Percentiles rank a stretch among this genome's conserved stretches.
These are phyloP conservation scores for Magallana nippona DNA, from an alignment of 2,888 invertebrate species.

Conservation along the genomic window DNA sequence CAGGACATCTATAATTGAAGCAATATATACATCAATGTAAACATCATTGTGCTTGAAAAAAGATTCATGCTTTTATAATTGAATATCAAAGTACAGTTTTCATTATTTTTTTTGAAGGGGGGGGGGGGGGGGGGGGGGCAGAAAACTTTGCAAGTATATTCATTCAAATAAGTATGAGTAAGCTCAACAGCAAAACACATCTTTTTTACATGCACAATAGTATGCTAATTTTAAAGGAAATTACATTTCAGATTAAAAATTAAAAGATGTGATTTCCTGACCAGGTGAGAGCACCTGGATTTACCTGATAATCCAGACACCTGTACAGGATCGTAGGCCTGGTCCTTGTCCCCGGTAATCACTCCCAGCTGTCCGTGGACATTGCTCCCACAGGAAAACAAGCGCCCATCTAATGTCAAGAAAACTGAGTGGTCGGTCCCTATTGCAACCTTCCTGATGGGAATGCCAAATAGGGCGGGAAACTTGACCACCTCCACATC, in stretches of 20 bases:
- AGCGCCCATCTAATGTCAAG: constrained; percentile 69
- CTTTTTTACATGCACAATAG: too few relatives aligned
- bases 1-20: constrained; percentile 74
- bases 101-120: too few relatives aligned
- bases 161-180: too few relatives aligned
- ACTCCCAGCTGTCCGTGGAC: constrained; percentile 76
- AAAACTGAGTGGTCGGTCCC: constrained; percentile 74
- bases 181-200: too few relatives aligned
- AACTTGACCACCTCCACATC: constrained; percentile 65
- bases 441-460: constrained; percentile 66
- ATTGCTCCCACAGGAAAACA: constrained; percentile 76
- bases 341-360: constrained; percentile 58
- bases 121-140: too few relatives aligned
- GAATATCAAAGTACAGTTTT: too few relatives aligned
- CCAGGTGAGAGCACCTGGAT: not conserved
- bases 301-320: constrained; percentile 66
- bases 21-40: not conserved
- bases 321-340: constrained; percentile 66
- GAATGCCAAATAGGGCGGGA: constrained; percentile 59
- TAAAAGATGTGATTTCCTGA: too few relatives aligned
- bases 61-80: too few relatives aligned
- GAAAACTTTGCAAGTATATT: too few relatives aligned
- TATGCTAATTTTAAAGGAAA: too few relatives aligned
- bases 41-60: not conserved
- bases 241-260: too few relatives aligned